Percentiles rank a stretch among this genome's conserved stretches.
These are phyloP conservation scores for Leptopterna dolabrata DNA, from an alignment of 2,888 invertebrate species.

Conservation along the genomic window DNA sequence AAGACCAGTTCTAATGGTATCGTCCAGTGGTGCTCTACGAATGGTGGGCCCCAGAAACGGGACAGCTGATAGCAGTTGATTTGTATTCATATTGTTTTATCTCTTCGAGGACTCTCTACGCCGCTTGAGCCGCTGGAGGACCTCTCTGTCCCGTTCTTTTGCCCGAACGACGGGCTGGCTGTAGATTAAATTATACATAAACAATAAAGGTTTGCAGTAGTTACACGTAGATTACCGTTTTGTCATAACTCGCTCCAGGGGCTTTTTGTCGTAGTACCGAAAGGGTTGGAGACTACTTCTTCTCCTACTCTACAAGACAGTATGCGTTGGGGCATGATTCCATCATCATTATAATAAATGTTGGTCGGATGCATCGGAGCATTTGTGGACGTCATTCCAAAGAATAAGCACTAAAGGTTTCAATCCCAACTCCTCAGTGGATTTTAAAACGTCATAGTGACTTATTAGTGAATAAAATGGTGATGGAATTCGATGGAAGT, in stretches of 20 bases:
- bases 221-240: not conserved
- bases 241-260: not conserved
- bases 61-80: conserved; percentile 44
- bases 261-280: not conserved
- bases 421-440: no score
- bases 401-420: not conserved
- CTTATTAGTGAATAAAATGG: no score
- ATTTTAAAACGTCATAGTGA: no score
- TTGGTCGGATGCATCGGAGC: not conserved
- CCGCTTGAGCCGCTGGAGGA: not conserved
- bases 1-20: conserved; percentile 33
- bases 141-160: not conserved
- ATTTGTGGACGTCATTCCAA: not conserved
- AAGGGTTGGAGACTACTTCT: not conserved
- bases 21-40: not conserved
- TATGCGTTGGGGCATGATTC: no score
- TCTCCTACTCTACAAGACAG: no score
- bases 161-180: not conserved
- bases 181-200: conserved; percentile 19
- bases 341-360: no score
- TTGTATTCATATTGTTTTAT: conserved; percentile 55
- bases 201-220: not conserved
- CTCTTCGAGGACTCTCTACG: not conserved
- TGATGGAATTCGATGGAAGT: no score
- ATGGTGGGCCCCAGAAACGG: not conserved